Conservation (phyloP, 1,140 invertebrate genomes). For the Megalonaias nervosa region DNA sequence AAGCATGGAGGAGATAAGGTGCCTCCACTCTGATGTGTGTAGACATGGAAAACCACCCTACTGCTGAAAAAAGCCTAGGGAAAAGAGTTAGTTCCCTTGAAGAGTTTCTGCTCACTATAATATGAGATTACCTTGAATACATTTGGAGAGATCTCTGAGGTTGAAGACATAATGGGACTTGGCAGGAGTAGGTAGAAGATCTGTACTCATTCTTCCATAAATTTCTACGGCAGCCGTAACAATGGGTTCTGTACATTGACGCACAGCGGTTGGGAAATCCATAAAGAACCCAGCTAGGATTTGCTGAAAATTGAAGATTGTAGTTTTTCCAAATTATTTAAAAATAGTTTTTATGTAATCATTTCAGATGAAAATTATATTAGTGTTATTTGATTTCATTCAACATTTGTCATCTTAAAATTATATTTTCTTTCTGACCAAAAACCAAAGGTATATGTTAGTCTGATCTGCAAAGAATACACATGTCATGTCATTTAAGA, state of each 20-base stretch:
- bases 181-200: conserved; percentile 71
- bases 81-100: neutral
- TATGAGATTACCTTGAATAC: conserved; percentile 67
- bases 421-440: too few species aligned
- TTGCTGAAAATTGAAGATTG: conserved; percentile 71
- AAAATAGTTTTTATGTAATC: neutral
- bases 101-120: too few species aligned
- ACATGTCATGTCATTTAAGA: too few species aligned
- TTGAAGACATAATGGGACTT: conserved; percentile 73
- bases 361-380: neutral
- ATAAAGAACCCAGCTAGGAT: conserved; percentile 83
- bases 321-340: neutral
- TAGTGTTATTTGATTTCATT: too few species aligned
- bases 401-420: too few species aligned
- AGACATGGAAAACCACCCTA: neutral
- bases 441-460: too few species aligned
- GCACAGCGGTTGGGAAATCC: conserved; percentile 73
- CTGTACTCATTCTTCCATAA: conserved; percentile 70
- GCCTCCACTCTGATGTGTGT: too few species aligned
- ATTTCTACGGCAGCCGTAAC: conserved; percentile 71
- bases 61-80: neutral
- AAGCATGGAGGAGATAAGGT: too few species aligned
- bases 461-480: too few species aligned
- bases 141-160: conserved; percentile 71
- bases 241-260: conserved; percentile 68